Base-by-base conservation (phyloP, 2,113 vertebrate species). In the Nycticebus coucang region DNA sequence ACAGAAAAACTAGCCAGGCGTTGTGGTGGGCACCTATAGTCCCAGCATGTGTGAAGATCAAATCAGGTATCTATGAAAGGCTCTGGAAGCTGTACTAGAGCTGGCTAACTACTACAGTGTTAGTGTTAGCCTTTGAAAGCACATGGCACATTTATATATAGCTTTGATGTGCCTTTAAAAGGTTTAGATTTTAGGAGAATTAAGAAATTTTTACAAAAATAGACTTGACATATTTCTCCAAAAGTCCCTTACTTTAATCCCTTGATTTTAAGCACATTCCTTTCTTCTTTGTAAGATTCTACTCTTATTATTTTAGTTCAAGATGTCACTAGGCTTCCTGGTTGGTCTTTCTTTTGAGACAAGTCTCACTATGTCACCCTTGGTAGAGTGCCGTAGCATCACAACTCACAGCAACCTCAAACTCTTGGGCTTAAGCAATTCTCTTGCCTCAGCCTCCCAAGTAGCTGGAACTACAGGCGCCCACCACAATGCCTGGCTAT, bases 171-270 rank as follows among this genome's bases (percentile, higher is more conserved):
- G 72, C 7, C 10, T 69, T 69, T 80, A 89, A 35, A 95, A 75
- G 37, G 50, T 79, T 74, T 87, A 83, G 24, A 86, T 86, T 85
- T 85, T 86, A 81, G 81, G n/a, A 92, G 30, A 97, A 94, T 66
- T 79, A 83, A 74, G 22, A 62, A 14, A 15, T 85, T 81, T 94
- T 94, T 30, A 59, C 57, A 30, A 92, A 92, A 89, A 93, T 4
- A 80, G 22, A 93, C 8, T 50, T 81, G 66, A 77, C 35, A 59
- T 57, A 24, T 41, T 93, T 68, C 15, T 93, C 78, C 55, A 66
- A 59, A 83, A 72, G 71, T n/a, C 13, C 50, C 68, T 35, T 35
- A 79, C 80, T 77, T 94, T 71, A 95, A 60, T 55, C 81, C 35
- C 33, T 91, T 95, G 80, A 35, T n/a, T 66, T 88, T 79, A 79